phyloP scores from a whole-genome alignment of 1,140 invertebrate species.

The Brachionus manjavacas region DNA sequence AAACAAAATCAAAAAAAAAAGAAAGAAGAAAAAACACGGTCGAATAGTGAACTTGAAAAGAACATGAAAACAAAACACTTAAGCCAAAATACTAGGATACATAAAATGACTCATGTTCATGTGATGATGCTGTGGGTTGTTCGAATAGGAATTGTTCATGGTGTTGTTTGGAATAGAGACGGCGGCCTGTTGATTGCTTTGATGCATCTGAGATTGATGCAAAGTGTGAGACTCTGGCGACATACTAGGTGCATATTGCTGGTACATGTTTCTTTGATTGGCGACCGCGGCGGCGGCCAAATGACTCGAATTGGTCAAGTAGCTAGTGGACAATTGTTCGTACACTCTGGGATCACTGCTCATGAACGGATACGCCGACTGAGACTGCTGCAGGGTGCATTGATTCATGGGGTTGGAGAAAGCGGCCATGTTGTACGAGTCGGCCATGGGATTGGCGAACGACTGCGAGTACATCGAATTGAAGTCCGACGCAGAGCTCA shows the following conservation, averaged over 20 bases:
- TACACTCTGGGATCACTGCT: constrained; percentile 33
- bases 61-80: too few species aligned
- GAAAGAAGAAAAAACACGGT: not conserved
- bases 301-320: constrained; percentile 1
- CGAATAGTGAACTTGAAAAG: not conserved
- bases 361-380: constrained; percentile 12
- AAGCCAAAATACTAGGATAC: constrained; percentile 40
- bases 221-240: constrained; percentile 4
- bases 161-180: not conserved
- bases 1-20: not conserved
- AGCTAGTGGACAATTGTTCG: constrained; percentile 30
- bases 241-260: not conserved
- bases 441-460: not conserved
- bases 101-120: constrained; percentile 41
- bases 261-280: constrained; percentile 30
- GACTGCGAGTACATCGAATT: constrained; percentile 23
- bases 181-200: not conserved
- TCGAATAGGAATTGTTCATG: not conserved
- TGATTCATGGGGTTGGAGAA: constrained; percentile 5
- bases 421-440: not conserved
- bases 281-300: constrained; percentile 30
- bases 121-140: constrained; percentile 14
- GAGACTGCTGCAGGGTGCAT: not conserved
- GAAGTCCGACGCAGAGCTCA: not conserved
- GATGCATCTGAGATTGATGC: constrained; percentile 25